A percentile compares a stretch with the other conserved stretches of the same genome.
phyloP scores from a whole-genome alignment of 2,113 vertebrate species.

The Edolisoma coerulescens region DNA sequence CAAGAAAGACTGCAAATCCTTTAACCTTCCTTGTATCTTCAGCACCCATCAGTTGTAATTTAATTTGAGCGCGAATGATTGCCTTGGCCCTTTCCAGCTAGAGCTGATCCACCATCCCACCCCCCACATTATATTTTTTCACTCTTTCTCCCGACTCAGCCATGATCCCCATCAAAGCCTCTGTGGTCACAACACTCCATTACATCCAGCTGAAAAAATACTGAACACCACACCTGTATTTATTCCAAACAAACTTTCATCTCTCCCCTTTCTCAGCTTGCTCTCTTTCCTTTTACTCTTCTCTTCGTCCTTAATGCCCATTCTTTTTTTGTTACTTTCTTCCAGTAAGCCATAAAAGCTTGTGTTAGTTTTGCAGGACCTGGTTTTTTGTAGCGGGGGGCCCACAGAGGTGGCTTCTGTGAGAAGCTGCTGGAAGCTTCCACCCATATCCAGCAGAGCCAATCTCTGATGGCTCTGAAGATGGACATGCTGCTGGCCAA shows the following conservation, averaged over 20 bases:
- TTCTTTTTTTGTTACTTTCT: neutral
- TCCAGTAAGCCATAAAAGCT: neutral
- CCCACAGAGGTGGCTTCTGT: neutral
- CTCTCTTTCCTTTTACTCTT: neutral
- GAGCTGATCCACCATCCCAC: neutral
- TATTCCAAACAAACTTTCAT: neutral
- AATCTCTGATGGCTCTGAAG: neutral
- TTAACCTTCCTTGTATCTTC: neutral
- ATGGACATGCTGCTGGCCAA: neutral
- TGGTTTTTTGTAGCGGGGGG: neutral
- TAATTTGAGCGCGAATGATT: neutral
- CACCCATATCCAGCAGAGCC: neutral
- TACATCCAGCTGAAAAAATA: neutral
- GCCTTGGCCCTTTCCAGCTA: neutral
- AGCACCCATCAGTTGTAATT: neutral
- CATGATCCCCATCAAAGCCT: neutral
- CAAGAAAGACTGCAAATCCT: neutral
- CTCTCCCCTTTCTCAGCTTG: neutral
- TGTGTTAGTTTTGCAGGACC: neutral
- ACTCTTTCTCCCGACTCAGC: neutral
- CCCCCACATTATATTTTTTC: fast-evolving
- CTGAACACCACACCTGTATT: neutral
- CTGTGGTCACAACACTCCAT: neutral
- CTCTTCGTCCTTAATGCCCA: neutral
- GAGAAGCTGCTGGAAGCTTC: neutral